Conservation (phyloP, 2,888 invertebrate genomes). For the Emmelina monodactyla region DNA sequence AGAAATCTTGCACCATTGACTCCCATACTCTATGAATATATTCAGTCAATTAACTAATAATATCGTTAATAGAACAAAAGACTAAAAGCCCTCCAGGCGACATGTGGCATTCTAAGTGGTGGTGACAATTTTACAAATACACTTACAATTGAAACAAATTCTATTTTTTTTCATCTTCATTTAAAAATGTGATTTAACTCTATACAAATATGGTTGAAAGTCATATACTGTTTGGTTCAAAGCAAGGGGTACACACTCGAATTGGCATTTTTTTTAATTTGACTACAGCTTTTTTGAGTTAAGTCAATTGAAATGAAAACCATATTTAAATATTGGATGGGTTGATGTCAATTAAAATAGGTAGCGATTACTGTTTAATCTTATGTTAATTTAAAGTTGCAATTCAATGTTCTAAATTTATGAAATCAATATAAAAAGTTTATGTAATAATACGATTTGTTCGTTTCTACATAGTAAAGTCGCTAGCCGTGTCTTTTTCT, state of each 20-base stretch:
- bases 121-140: slow-evolving; percentile 64
- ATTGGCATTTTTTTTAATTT: not conserved
- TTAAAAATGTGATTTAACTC: slow-evolving; percentile 12
- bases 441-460: too few species aligned
- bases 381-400: too few species aligned
- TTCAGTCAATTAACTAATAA: slow-evolving; percentile 14
- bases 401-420: too few species aligned
- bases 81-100: slow-evolving; percentile 54
- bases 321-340: slow-evolving; percentile 31
- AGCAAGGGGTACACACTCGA: slow-evolving; percentile 2
- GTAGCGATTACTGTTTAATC: too few species aligned
- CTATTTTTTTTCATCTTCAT: too few species aligned
- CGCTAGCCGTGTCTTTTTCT: too few species aligned
- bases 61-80: slow-evolving; percentile 29
- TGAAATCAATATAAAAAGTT: too few species aligned
- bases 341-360: too few species aligned
- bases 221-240: slow-evolving; percentile 5
- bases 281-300: slow-evolving; percentile 20
- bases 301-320: slow-evolving; percentile 54
- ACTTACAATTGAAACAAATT: too few species aligned
- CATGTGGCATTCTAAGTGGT: slow-evolving; percentile 63
- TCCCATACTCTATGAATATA: slow-evolving; percentile 16
- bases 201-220: slow-evolving; percentile 14
- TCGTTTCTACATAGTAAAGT: too few species aligned
- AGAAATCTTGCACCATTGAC: too few species aligned